A percentile compares a stretch with the other conserved stretches of the same genome.
These are phyloP conservation scores for Pyrochroa serraticornis DNA, from an alignment of 2,888 invertebrate genomes.

Conservation along the genomic window DNA sequence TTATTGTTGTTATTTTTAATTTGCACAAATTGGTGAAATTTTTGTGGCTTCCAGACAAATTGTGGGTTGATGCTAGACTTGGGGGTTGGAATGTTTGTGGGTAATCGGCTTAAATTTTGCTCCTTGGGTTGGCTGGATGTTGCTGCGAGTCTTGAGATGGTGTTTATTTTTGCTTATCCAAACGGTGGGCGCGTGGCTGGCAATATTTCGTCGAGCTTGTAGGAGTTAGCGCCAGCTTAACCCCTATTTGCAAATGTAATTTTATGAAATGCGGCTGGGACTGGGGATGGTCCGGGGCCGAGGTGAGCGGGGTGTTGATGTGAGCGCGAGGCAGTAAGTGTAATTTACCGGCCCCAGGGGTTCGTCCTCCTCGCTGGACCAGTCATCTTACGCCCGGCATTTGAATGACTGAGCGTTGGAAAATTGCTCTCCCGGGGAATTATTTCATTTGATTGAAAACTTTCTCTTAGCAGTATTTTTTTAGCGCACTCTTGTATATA, in stretches of 20 bases:
- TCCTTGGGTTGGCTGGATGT: too few relatives aligned
- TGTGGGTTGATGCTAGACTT: too few relatives aligned
- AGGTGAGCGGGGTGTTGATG: slow-evolving; percentile 55
- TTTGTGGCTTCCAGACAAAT: too few relatives aligned
- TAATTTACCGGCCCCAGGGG: slow-evolving; percentile 59
- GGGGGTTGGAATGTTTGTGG: too few relatives aligned
- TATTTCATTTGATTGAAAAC: slow-evolving; percentile 75
- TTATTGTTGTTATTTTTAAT: too few relatives aligned
- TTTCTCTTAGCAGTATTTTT: slow-evolving; percentile 57
- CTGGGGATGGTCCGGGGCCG: slow-evolving; percentile 33
- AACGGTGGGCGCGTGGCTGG: neutral
- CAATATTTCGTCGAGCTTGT: slow-evolving; percentile 9
- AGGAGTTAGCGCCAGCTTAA: slow-evolving; percentile 48
- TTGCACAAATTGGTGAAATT: too few relatives aligned
- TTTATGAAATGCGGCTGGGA: slow-evolving; percentile 51
- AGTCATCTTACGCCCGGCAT: slow-evolving; percentile 52
- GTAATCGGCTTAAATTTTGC: too few relatives aligned
- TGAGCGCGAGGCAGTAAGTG: slow-evolving; percentile 58
- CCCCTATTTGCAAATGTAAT: slow-evolving; percentile 58
- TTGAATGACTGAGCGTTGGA: slow-evolving; percentile 64
- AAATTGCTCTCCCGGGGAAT: slow-evolving; percentile 76
- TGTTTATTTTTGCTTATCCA: too few relatives aligned
- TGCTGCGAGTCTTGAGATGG: too few relatives aligned
- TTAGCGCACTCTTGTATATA: slow-evolving; percentile 56
- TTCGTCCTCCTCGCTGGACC: slow-evolving; percentile 47